Evolutionary conservation across 2,888 invertebrate species (phyloP).

Genomic region (Cancer borealis): DNA sequence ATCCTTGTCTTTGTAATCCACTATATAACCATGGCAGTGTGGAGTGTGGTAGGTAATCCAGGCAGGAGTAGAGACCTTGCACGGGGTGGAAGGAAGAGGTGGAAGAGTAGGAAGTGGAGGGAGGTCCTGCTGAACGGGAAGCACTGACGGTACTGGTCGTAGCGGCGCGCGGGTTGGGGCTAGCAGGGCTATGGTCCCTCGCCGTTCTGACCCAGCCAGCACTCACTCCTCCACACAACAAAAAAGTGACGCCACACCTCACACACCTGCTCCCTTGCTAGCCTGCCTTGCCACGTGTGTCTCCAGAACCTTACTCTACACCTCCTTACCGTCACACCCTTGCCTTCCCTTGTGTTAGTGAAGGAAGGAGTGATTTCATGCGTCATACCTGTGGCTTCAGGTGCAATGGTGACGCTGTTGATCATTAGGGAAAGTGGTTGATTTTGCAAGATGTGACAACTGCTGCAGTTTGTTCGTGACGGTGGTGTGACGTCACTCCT

Average conservation of each 20-base stretch:
- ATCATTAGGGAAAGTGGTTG: not conserved
- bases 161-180: not conserved
- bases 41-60: not conserved
- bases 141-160: conserved; percentile 57
- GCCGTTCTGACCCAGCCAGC: conserved; percentile 35
- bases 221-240: not conserved
- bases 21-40: not conserved
- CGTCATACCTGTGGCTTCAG: not conserved
- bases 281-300: not conserved
- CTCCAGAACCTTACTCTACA: not conserved
- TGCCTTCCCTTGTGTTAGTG: not conserved
- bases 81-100: not conserved
- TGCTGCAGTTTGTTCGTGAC: not conserved
- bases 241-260: conserved; percentile 39
- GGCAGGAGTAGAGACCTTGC: not conserved
- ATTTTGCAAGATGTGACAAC: not conserved
- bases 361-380: not conserved
- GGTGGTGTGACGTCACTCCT: not conserved
- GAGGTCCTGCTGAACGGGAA: conserved; percentile 13
- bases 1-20: not conserved
- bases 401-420: too few species aligned
- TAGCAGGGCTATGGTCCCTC: conserved; percentile 45
- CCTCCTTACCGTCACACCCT: not conserved
- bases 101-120: conserved; percentile 35
- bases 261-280: not conserved